Base-by-base conservation (phyloP, 2,797 vertebrate species). In the Potorous gilbertii region DNA sequence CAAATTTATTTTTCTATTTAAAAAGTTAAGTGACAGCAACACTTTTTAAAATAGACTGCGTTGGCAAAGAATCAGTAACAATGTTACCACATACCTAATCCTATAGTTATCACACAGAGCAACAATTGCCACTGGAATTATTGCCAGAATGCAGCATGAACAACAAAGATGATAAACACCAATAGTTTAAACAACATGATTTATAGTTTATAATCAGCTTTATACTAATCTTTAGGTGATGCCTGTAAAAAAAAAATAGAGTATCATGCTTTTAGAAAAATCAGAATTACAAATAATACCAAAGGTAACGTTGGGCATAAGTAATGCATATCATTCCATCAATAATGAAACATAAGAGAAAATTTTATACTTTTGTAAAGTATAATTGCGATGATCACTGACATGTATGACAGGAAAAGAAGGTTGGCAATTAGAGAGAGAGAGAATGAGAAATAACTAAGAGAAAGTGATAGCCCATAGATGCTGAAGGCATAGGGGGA, bases 81-180 rank as follows among this genome's bases (percentile, higher is more conserved):
- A 27, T 50, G 95, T 91, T 96, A 96, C 91, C 92, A 59, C 18
- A 95, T 92, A 66, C 96, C 90, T 93, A 57, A 96, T 59, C 55
- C 87, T 96, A 87, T 87, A 81, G 56, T 96, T 96, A 94, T 95
- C 92, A 96, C 92, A 94, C 1, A 91, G n/a, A 96, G 96, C 57
- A 97, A 93, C 52, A 66, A 55, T 55, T 96, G 56, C n/a, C 34
- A 91, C 24, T 54, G 54, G 96, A 95, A 96, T 96, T 95, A 91
- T 50, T 93, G 91, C 34, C 52, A 55, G 14, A 54, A 93, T 92
- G 16, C 18, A 74, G 92, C 93, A 92, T 27, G 55, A 95, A 93
- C n/a, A 96, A 96, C 96, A 95, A 31, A 93, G 96, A 95, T 95
- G 66, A 91, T 96, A 90, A 97, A 93, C 81, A 96, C 59, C 57